Conservation (phyloP, 2,113 vertebrate species). For the Phoenicopterus ruber region DNA sequence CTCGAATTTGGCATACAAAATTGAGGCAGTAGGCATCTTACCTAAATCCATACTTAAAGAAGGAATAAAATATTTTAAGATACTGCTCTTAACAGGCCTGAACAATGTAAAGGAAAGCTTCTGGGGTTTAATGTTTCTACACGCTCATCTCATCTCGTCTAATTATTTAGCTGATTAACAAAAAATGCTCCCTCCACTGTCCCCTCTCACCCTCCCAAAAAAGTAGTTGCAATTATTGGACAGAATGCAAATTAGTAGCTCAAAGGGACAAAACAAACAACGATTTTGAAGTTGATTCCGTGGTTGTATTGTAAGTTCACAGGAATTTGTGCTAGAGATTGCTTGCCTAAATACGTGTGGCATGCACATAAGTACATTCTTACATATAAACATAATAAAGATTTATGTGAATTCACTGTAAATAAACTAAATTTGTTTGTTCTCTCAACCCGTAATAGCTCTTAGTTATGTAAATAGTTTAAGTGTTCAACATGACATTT, state of each 20-base stretch:
- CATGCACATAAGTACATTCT: background rate
- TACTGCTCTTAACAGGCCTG: background rate
- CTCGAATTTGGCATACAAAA: background rate
- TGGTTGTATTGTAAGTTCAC: background rate
- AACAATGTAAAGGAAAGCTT: background rate
- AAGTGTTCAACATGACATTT: constrained; percentile 43
- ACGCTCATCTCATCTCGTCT: background rate
- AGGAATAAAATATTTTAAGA: background rate
- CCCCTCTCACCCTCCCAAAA: background rate
- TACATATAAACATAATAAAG: background rate
- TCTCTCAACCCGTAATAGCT: constrained; percentile 23
- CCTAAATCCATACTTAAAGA: background rate
- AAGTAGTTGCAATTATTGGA: background rate
- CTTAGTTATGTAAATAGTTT: constrained; percentile 39
- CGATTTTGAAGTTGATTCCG: background rate
- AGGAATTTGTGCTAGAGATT: background rate
- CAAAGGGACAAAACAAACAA: background rate
- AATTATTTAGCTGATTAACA: background rate
- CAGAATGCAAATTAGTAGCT: background rate
- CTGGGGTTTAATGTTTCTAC: background rate
- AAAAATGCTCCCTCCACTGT: background rate
- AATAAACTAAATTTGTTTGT: constrained; percentile 49
- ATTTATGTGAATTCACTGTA: constrained; percentile 40
- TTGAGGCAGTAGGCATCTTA: background rate
- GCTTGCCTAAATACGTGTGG: background rate